Evolutionary conservation across 2,113 vertebrate genomes (phyloP).

Genomic region (sheep (Ovis aries)): ARS-UI_Ramb_v3.0 NC_056063.1:4062001-4062500

Average conservation of each 20-base stretch:
- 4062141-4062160: background rate
- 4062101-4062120: background rate
- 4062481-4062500: background rate
- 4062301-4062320: background rate
- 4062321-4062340: background rate
- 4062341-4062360: background rate
- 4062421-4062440: background rate
- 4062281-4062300: background rate
- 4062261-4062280: background rate
- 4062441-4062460: background rate
- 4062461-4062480: background rate
- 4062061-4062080: background rate
- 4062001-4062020: constrained; percentile 8
- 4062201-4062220: background rate
- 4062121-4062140: background rate
- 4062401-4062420: background rate
- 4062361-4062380: background rate
- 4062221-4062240: background rate
- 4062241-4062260: background rate
- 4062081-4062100: background rate
- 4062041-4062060: background rate
- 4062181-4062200: background rate
- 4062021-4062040: background rate
- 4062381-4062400: background rate
- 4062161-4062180: no score